Percentiles rank a stretch among this genome's conserved stretches.
Evolutionary conservation across 2,797 vertebrate genomes (phyloP).

Genomic region (Onychomys leucogaster): DNA sequence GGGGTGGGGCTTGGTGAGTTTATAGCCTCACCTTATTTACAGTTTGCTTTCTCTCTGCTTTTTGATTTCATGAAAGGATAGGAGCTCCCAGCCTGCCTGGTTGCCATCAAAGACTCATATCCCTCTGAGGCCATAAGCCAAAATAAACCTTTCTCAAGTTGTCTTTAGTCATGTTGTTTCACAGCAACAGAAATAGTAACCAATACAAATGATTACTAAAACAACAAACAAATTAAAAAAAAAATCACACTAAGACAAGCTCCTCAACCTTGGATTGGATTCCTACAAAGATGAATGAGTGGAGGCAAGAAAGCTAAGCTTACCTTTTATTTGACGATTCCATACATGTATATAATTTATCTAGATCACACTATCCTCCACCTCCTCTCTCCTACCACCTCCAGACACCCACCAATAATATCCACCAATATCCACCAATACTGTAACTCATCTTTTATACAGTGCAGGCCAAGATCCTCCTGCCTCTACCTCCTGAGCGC

Average conservation of each 20-base stretch:
- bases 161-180: no score
- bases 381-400: background rate
- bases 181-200: background rate
- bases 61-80: background rate
- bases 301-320: background rate
- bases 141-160: background rate
- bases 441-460: background rate
- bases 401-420: background rate
- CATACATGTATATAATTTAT: background rate
- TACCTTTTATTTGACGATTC: background rate
- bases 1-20: background rate
- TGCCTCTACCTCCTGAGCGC: background rate
- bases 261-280: background rate
- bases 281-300: background rate
- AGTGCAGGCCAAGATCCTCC: background rate
- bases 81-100: background rate
- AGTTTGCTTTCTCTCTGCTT: background rate
- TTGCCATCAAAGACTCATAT: background rate
- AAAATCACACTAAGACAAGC: background rate
- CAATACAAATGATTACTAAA: background rate
- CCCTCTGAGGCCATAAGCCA: background rate
- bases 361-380: background rate
- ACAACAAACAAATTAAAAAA: background rate
- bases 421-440: background rate
- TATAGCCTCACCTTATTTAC: background rate